phyloP scores from a whole-genome alignment of 2,113 vertebrate genomes.

The Zosterops japonicus region DNA sequence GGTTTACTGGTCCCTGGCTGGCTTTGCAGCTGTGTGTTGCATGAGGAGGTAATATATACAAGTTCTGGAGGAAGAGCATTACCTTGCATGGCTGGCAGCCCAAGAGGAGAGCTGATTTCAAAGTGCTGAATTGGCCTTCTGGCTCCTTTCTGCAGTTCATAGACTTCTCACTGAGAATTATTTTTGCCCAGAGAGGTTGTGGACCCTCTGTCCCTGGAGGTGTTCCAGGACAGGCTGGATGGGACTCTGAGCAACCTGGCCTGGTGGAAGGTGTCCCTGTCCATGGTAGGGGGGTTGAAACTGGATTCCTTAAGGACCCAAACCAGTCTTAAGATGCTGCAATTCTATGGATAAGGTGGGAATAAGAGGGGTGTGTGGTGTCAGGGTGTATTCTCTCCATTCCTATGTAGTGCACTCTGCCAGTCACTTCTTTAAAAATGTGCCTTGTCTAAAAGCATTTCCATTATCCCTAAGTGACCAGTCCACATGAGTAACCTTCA shows the following conservation, averaged over 20 bases:
- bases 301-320: not conserved
- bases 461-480: not conserved
- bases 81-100: not conserved
- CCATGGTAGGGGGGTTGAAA: not conserved
- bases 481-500: not conserved
- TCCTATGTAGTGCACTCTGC: not conserved
- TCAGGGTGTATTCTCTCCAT: not conserved
- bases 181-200: not conserved
- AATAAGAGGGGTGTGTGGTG: not conserved
- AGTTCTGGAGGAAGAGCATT: not conserved
- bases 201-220: not conserved
- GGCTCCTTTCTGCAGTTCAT: not conserved
- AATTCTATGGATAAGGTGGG: not conserved
- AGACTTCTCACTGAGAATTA: not conserved
- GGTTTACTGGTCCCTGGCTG: not conserved
- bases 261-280: not conserved
- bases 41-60: not conserved
- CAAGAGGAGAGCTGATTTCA: not conserved
- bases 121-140: not conserved
- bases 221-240: not conserved
- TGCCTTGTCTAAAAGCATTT: not conserved
- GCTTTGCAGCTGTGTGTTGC: not conserved
- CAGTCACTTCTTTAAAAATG: not conserved
- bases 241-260: not conserved
- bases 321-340: not conserved